Base-by-base conservation (phyloP, 2,888 invertebrate genomes). In the Phalera bucephala region DNA sequence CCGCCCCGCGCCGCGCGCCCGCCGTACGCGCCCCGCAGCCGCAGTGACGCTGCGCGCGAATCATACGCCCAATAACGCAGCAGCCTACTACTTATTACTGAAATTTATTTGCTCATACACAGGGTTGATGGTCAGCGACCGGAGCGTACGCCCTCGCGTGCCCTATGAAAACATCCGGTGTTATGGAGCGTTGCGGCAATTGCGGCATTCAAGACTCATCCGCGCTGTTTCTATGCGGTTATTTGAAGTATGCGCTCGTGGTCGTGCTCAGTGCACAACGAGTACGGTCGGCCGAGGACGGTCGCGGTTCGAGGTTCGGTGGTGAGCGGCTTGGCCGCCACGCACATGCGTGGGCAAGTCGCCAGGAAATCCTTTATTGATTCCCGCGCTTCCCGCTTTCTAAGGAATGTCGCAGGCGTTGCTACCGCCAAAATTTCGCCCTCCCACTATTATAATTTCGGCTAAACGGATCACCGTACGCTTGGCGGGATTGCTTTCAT, bases 351-450 rank as follows among this genome's bases (percentile, higher is more conserved):
- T 89, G 83, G 87, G 86, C 87, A 85, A 72, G 79, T 65, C 86
- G 85, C 86, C 88, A 89, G 87, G 80, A 89, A 88, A 88, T 89
- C 89, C 88, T 87, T 87, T 89, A 89, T 89, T 85, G 89, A 89
- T 89, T 88, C 88, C 87, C 86, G 85, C 86, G 83, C 82, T 86
- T n/a, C 80, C 80, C 72, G 76, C 72, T 80, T 81, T 80, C 82
- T 83, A 80, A 89, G 83, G 85, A 88, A 86, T 85, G 83, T 84
- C 83, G 76, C 84, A 79, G 73, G 73, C 84, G 77, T 75, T 83
- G 71, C 80, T 84, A 74, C 80, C 80, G 78, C 82, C 78, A 73
- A 85, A 85, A 80, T 69, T 72, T 72, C 59, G 47, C 62, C 70
- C 71, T 63, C 67, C 72, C 70, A 64, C 70, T 73, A 72, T 80